A percentile compares a stretch with the other conserved stretches of the same genome.
phyloP scores from a whole-genome alignment of 2,797 vertebrate genomes.

The Ibycter americanus region DNA sequence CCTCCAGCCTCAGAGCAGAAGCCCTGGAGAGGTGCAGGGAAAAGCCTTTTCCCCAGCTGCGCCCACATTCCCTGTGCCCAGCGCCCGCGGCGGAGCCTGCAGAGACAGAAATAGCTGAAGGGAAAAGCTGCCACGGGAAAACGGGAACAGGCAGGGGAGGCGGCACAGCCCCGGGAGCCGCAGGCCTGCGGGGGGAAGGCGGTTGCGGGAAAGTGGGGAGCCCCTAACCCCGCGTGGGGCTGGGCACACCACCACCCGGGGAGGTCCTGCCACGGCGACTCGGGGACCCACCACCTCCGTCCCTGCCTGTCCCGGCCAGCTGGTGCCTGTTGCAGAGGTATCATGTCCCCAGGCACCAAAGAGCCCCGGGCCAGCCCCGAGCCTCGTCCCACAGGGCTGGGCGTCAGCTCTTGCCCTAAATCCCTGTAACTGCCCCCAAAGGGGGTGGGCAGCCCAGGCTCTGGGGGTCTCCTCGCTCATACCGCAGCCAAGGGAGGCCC shows the following conservation, averaged over 20 bases:
- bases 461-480: fast-evolving
- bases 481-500: fast-evolving
- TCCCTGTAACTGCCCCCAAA: fast-evolving
- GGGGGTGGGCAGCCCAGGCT: fast-evolving
- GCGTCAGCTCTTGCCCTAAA: neutral
- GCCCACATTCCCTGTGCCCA: neutral
- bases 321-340: neutral
- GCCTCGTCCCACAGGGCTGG: fast-evolving
- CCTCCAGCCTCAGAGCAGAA: neutral
- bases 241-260: fast-evolving
- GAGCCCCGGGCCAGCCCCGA: neutral
- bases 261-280: neutral
- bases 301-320: fast-evolving
- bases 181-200: fast-evolving
- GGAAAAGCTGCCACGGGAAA: neutral
- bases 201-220: neutral
- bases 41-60: neutral
- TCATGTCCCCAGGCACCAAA: fast-evolving
- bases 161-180: neutral
- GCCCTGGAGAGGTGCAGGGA: neutral
- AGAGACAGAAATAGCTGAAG: neutral
- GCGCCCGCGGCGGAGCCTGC: neutral
- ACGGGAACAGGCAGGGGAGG: neutral
- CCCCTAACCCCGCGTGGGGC: fast-evolving
- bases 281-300: fast-evolving